Conservation (phyloP, 2,113 vertebrate genomes). For the Trematocara variabile region DNA sequence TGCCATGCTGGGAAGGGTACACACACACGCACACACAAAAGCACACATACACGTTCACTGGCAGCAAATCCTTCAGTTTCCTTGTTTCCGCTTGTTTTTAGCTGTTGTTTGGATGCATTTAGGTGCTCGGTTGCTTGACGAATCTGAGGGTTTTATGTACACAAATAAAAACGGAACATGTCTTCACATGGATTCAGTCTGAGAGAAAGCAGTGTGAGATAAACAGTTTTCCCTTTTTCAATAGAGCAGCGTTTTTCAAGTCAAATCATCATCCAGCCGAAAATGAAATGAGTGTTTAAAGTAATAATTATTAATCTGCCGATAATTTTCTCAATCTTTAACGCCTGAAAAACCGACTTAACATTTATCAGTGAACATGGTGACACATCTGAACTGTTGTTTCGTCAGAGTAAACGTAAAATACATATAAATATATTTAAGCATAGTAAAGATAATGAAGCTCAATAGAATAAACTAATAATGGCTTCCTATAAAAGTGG, state of each 20-base stretch:
- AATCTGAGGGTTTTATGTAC: neutral
- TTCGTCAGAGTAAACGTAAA: neutral
- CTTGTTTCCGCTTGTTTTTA: neutral
- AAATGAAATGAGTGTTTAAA: neutral
- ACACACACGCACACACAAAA: neutral
- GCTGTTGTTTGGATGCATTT: neutral
- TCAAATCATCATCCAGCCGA: neutral
- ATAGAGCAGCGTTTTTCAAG: neutral
- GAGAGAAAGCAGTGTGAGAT: neutral
- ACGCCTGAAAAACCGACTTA: fast-evolving
- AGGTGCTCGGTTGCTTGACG: neutral
- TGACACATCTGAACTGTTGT: neutral
- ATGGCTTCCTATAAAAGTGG: neutral
- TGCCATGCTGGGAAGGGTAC: conserved; percentile 22
- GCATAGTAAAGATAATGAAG: neutral
- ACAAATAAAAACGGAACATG: neutral
- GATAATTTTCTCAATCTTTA: neutral
- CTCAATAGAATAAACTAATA: neutral
- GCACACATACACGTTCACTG: neutral
- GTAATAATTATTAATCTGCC: fast-evolving
- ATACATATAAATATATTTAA: neutral
- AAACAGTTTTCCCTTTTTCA: neutral
- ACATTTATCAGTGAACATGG: fast-evolving
- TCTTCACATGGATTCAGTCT: neutral
- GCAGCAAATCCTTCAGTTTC: neutral